A percentile compares a stretch with the other conserved stretches of the same genome.
Evolutionary conservation across 2,797 vertebrate genomes (phyloP).

Genomic region (Coluber constrictor): DNA sequence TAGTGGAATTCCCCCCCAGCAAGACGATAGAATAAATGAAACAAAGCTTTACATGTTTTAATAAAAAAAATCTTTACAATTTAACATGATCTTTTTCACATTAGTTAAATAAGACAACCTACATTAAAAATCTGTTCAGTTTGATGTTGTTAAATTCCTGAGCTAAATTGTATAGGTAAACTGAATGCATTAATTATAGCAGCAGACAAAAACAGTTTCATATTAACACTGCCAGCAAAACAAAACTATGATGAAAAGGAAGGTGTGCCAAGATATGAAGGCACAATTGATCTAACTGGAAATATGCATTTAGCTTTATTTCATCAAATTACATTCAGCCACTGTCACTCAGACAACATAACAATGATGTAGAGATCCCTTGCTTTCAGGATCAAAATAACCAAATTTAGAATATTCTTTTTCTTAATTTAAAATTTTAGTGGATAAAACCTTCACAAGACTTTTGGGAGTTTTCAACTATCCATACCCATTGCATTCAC

Average conservation of each 20-base stretch:
- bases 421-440: slow-evolving; percentile 11
- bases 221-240: slow-evolving; percentile 65
- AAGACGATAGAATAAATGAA: slow-evolving; percentile 40
- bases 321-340: slow-evolving; percentile 64
- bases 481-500: neutral
- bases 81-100: slow-evolving; percentile 40
- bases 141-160: slow-evolving; percentile 72
- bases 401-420: slow-evolving; percentile 34
- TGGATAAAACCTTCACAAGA: neutral
- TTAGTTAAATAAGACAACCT: slow-evolving; percentile 63
- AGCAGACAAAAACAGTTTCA: slow-evolving; percentile 70
- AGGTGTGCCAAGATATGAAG: slow-evolving; percentile 46
- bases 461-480: slow-evolving; percentile 35
- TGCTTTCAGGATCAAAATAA: slow-evolving; percentile 33
- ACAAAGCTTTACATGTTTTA: slow-evolving; percentile 51
- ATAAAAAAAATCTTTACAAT: slow-evolving; percentile 59
- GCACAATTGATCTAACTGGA: slow-evolving; percentile 58
- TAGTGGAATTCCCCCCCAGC: slow-evolving; percentile 39
- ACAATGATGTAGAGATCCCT: slow-evolving; percentile 43
- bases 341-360: slow-evolving; percentile 60
- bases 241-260: slow-evolving; percentile 63
- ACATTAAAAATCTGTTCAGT: slow-evolving; percentile 64
- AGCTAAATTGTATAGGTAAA: slow-evolving; percentile 74
- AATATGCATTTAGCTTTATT: slow-evolving; percentile 57
- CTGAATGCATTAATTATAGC: slow-evolving; percentile 70